A percentile compares a stretch with the other conserved stretches of the same genome.
These are phyloP conservation scores for Otolemur garnettii DNA, from an alignment of 2,113 vertebrate genomes.

Conservation along the genomic window DNA sequence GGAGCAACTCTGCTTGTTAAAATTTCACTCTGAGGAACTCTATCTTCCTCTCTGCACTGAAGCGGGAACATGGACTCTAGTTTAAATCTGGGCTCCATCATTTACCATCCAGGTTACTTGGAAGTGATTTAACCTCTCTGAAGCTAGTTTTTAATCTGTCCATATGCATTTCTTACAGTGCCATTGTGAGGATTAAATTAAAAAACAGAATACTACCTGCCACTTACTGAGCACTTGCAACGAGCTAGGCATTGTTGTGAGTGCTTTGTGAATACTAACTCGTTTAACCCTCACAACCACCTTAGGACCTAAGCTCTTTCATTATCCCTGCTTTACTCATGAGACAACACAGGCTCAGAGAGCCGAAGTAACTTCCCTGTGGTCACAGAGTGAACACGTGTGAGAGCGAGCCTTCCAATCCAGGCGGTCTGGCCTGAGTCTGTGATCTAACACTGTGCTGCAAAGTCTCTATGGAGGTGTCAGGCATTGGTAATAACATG, in stretches of 20 bases:
- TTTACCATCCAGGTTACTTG: background rate
- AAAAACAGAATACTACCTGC: background rate
- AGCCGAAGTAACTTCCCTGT: background rate
- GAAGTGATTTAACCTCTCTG: background rate
- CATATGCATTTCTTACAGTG: background rate
- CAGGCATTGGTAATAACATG: background rate
- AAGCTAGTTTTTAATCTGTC: constrained; percentile 24
- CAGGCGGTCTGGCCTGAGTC: background rate
- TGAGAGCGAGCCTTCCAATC: background rate
- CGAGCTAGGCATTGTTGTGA: background rate
- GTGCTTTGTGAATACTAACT: background rate
- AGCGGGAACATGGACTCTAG: background rate
- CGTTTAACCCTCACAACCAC: background rate
- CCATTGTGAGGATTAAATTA: background rate
- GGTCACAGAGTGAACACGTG: background rate
- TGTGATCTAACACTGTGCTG: background rate
- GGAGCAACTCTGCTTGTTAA: background rate
- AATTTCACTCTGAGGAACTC: background rate
- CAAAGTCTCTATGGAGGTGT: background rate
- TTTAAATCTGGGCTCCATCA: background rate
- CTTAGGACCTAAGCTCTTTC: background rate
- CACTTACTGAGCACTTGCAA: background rate
- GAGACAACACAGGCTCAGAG: background rate
- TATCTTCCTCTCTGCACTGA: background rate
- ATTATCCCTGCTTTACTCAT: background rate